Evolutionary conservation across 2,888 invertebrate species (phyloP).

Genomic region (Oscheius sp.): DNA sequence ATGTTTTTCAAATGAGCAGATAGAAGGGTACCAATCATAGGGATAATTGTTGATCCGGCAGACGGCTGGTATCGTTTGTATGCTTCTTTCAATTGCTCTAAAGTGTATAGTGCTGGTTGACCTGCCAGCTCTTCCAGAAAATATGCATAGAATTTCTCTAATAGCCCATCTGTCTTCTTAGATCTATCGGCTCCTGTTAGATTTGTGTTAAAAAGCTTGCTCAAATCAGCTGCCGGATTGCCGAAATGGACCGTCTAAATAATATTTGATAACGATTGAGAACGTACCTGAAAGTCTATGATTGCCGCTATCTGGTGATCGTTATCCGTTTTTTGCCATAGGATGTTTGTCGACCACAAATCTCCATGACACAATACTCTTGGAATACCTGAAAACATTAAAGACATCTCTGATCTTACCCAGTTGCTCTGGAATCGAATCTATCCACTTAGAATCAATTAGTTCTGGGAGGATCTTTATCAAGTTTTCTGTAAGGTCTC

Average conservation of each 20-base stretch:
- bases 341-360: constrained; percentile 22
- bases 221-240: constrained; percentile 24
- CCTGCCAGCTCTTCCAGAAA: constrained; percentile 23
- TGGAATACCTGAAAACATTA: constrained; percentile 8
- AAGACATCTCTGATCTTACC: background rate
- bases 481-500: constrained; percentile 1
- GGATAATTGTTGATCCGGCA: constrained; percentile 20
- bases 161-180: constrained; percentile 8
- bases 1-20: background rate
- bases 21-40: constrained; percentile 22
- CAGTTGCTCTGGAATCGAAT: constrained; percentile 3
- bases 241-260: constrained; percentile 26
- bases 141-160: constrained; percentile 26
- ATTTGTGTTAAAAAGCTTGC: constrained; percentile 16
- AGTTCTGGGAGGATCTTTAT: background rate
- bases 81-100: constrained; percentile 30
- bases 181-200: constrained; percentile 14
- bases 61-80: constrained; percentile 21
- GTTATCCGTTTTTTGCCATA: constrained; percentile 1
- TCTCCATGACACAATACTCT: constrained; percentile 22
- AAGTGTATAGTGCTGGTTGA: constrained; percentile 14
- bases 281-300: constrained; percentile 23
- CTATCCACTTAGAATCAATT: background rate
- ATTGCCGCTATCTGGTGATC: constrained; percentile 3
- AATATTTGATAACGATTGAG: no score